Conservation (phyloP, 2,888 invertebrate species). For the Xanthia togata region DNA sequence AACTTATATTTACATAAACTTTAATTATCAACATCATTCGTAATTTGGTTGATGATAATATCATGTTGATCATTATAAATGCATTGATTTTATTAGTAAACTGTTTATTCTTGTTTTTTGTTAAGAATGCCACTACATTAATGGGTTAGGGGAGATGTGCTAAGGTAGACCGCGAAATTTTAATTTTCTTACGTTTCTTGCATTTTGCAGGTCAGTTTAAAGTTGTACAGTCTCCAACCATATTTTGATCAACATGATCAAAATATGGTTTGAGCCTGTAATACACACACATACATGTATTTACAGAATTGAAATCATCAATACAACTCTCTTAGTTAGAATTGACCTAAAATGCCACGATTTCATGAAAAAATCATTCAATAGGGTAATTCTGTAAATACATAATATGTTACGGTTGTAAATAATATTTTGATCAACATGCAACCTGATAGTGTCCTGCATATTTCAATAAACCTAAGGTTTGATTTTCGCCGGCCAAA, state of each 20-base stretch:
- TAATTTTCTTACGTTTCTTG: neutral
- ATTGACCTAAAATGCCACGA: neutral
- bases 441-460: neutral
- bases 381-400: too few relatives aligned
- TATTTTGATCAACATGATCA: too few relatives aligned
- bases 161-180: neutral
- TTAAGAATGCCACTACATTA: neutral
- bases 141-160: too few relatives aligned
- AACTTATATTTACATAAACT: constrained; percentile 11
- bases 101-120: too few relatives aligned
- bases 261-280: neutral
- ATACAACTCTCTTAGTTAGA: neutral
- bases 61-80: neutral
- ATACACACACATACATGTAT: neutral
- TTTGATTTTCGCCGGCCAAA: neutral
- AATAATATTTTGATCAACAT: neutral
- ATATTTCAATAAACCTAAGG: too few relatives aligned
- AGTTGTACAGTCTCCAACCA: too few relatives aligned
- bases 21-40: constrained; percentile 18
- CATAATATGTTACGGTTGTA: too few relatives aligned
- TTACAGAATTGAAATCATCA: neutral
- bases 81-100: neutral
- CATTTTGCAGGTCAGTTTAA: neutral
- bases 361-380: too few relatives aligned
- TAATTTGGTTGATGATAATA: neutral